Evolutionary conservation across 2,797 vertebrate species (phyloP).

Genomic region (Rhabdophis nuchalis): DNA sequence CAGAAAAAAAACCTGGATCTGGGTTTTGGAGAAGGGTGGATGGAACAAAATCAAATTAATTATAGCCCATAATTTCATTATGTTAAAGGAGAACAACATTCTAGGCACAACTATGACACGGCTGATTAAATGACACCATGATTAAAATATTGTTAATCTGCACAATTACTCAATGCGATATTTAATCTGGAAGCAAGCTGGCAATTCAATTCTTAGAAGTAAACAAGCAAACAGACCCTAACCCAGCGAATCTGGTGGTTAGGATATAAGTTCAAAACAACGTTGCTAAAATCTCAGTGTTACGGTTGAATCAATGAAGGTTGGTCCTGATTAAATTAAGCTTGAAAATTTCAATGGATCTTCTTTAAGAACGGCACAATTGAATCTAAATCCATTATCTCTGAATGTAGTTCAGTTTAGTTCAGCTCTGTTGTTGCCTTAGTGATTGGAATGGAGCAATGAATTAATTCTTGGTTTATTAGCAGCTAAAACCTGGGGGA

Average conservation of each 20-base stretch:
- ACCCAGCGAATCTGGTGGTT: background rate
- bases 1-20: slow-evolving; percentile 45
- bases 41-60: slow-evolving; percentile 52
- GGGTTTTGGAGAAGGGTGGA: slow-evolving; percentile 24
- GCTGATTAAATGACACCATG: slow-evolving; percentile 3
- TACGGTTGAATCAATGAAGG: background rate
- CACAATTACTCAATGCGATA: background rate
- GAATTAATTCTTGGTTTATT: slow-evolving; percentile 3
- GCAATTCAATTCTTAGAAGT: background rate
- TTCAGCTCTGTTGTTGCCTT: background rate
- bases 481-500: background rate
- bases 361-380: background rate
- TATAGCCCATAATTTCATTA: slow-evolving; percentile 22
- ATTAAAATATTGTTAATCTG: background rate
- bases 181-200: background rate
- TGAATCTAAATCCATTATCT: background rate
- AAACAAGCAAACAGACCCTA: background rate
- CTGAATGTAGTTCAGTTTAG: background rate
- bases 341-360: background rate
- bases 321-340: background rate
- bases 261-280: background rate
- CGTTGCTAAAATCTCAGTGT: background rate
- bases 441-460: background rate
- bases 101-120: slow-evolving; percentile 4
- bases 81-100: slow-evolving; percentile 41